Base-by-base conservation (phyloP, 2,888 invertebrate species). In the Dynastes tityus region DNA sequence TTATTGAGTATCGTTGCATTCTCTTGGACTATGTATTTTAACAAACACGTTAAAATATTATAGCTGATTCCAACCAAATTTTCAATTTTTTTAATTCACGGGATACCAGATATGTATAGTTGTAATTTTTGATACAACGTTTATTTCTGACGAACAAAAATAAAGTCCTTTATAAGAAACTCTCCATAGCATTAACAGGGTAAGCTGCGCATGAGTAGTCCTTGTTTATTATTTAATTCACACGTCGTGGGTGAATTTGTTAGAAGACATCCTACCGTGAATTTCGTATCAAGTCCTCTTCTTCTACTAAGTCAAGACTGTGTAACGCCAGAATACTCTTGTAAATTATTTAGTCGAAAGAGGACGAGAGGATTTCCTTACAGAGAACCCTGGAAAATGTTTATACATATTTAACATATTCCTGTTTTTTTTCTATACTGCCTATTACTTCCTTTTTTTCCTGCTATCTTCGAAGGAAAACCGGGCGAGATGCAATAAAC, bases 321-420 rank as follows among this genome's bases (percentile, higher is more conserved):
- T 32, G 9, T 45, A 45, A 74, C 61, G 29, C 22, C 9, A 63
- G 63, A 45, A 74, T 45, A 74, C 45, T 40, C 8, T 45, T 55
- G 67, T 77, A 77, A 77, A 77, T 77, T 77, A 77, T 77, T 77
- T 77, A 77, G 58, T 40, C 22, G 55, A 11, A 11, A 68, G 45
- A n/a, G 11, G 58, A 29, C 68, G 64, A 58, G n/a, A 16, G 16
- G 75, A 75, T 51, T 74, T 61, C 27, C 49, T 22, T 64, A 58
- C 55, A 55, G 22, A 27, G 58, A 49, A 49, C 45, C 49, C 40
- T 22, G 68, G 68, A 77, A 68, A 58, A 55, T 53, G 51, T 51
- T 27, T 68, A 77, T 77, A 67, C 67, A 77, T 77, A 67, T 77
- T 77, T 77, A 68, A 77, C 76, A 68, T 37, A 67, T 45, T 68